Conservation (phyloP, 1,140 invertebrate genomes). For the Pemphigus obesinymphae region DNA sequence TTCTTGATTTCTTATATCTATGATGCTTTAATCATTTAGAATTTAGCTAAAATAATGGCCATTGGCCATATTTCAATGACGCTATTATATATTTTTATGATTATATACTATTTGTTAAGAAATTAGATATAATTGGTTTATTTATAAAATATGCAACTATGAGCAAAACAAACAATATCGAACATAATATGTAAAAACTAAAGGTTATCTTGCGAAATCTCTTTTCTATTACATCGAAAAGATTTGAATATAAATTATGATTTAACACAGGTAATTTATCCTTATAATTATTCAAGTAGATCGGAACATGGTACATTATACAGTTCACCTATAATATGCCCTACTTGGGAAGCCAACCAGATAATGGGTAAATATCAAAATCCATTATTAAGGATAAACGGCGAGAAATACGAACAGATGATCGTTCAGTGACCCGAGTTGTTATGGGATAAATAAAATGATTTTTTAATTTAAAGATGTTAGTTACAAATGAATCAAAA, state of each 20-base stretch:
- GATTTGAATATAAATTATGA: not conserved
- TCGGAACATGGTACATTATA: not conserved
- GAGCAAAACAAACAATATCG: too few species aligned
- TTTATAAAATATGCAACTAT: too few species aligned
- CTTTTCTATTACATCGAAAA: too few species aligned
- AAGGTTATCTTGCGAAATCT: too few species aligned
- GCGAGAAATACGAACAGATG: not conserved
- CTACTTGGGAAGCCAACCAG: not conserved
- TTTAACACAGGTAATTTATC: not conserved
- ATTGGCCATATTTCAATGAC: too few species aligned
- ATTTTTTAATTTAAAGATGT: not conserved
- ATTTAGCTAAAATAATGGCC: too few species aligned
- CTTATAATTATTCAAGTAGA: not conserved
- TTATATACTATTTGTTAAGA: too few species aligned
- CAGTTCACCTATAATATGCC: not conserved
- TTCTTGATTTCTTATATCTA: too few species aligned
- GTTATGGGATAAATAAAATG: not conserved
- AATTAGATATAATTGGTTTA: too few species aligned
- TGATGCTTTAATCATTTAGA: too few species aligned
- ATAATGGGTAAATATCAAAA: not conserved
- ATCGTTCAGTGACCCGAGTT: not conserved
- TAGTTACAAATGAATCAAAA: not conserved
- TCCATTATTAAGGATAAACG: not conserved
- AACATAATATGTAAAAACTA: too few species aligned
- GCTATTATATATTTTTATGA: too few species aligned